Conservation (phyloP, 1,140 invertebrate species). For the Araneus ventricosus region DNA sequence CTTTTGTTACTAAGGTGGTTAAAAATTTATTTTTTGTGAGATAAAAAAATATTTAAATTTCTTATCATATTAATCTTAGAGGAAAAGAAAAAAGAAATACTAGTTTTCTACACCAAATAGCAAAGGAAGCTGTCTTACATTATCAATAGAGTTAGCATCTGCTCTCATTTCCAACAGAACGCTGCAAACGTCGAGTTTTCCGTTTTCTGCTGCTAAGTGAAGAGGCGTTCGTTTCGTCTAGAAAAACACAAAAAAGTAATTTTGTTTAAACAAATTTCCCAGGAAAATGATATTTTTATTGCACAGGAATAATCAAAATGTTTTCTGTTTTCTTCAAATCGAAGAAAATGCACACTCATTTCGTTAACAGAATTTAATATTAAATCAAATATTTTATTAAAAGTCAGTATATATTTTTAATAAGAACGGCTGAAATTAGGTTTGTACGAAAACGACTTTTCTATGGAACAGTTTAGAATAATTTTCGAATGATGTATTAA, state of each 20-base stretch:
- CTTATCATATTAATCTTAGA: not conserved
- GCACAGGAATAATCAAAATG: not conserved
- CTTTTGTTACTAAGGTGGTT: no score
- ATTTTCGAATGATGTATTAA: no score
- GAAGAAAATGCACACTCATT: no score
- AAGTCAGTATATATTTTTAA: no score
- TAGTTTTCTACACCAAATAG: constrained; percentile 78
- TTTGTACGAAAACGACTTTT: no score
- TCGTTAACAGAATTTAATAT: no score
- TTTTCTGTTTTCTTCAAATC: no score
- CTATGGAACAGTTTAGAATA: no score
- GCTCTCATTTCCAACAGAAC: constrained; percentile 96
- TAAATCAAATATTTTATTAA: no score
- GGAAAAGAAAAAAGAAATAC: constrained; percentile 36
- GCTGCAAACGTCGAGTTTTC: constrained; percentile 96
- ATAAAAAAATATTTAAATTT: no score
- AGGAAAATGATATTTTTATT: not conserved
- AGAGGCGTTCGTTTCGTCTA: constrained; percentile 83
- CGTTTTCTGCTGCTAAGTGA: constrained; percentile 89
- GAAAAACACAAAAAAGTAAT: constrained; percentile 81
- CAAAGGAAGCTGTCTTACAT: constrained; percentile 85
- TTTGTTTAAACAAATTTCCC: not conserved
- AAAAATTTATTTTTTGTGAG: no score
- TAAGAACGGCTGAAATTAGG: no score
- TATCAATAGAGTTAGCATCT: constrained; percentile 97